phyloP scores from a whole-genome alignment of 2,888 invertebrate species.

The Eucriotettix oculatus region DNA sequence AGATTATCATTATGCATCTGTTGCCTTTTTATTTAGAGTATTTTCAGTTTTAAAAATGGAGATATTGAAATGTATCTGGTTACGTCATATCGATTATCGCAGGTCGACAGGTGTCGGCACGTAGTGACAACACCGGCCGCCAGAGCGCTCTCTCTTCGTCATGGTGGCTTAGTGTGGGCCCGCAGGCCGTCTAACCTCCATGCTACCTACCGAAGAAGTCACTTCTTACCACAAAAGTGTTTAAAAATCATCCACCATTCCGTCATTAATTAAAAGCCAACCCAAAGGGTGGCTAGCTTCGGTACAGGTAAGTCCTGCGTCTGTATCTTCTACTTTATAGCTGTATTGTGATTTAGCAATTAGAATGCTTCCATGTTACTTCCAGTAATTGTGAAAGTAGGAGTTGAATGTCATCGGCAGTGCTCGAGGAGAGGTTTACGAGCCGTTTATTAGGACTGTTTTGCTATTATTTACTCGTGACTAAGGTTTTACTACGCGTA shows the following conservation, averaged over 20 bases:
- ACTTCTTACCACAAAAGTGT: conserved; percentile 11
- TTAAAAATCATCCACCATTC: conserved; percentile 49
- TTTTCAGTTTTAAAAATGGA: too few relatives aligned
- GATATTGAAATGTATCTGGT: too few relatives aligned
- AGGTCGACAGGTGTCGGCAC: too few relatives aligned
- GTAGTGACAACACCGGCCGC: background rate
- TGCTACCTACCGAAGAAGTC: background rate
- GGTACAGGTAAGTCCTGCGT: conserved; percentile 33
- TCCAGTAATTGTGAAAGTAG: too few relatives aligned
- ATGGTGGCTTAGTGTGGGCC: background rate
- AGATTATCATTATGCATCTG: too few relatives aligned
- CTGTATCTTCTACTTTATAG: background rate
- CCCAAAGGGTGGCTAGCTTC: conserved; percentile 62
- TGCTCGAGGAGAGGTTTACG: too few relatives aligned
- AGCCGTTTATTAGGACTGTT: too few relatives aligned
- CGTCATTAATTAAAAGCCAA: conserved; percentile 61
- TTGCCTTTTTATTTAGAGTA: too few relatives aligned
- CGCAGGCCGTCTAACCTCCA: background rate
- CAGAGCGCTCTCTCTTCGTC: background rate
- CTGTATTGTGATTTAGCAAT: background rate
- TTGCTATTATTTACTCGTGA: too few relatives aligned
- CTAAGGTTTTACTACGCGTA: too few relatives aligned
- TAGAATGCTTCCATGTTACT: background rate
- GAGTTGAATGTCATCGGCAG: too few relatives aligned
- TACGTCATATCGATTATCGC: too few relatives aligned